Percentiles rank a stretch among this genome's conserved stretches.
Conservation (phyloP, 2,888 invertebrate species). For the Podotricha telesiphe region DNA sequence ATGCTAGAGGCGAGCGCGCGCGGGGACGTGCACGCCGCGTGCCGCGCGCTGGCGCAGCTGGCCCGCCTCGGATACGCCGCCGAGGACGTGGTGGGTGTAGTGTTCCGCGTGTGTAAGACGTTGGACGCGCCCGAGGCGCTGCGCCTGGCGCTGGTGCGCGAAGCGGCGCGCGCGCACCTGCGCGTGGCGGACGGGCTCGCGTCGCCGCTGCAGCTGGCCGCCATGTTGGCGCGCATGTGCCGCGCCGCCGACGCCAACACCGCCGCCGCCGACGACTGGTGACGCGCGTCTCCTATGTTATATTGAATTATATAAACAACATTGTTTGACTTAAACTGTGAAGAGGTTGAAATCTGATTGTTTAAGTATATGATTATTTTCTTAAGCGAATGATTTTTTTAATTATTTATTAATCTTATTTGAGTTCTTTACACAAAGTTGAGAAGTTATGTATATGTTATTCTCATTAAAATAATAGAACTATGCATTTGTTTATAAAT, state of each 20-base stretch:
- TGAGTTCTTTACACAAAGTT: too few species aligned
- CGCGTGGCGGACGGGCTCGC: slow-evolving; percentile 94
- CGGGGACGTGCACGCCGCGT: slow-evolving; percentile 88
- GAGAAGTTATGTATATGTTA: too few species aligned
- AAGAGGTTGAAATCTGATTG: too few species aligned
- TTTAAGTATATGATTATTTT: too few species aligned
- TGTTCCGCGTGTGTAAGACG: slow-evolving; percentile 96
- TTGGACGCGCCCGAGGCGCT: slow-evolving; percentile 91
- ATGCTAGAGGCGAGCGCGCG: slow-evolving; percentile 94
- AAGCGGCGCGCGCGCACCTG: slow-evolving; percentile 96
- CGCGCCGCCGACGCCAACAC: slow-evolving; percentile 51
- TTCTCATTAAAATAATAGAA: too few species aligned
- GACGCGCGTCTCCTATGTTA: neutral
- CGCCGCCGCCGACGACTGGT: slow-evolving; percentile 17
- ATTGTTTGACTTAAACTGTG: too few species aligned
- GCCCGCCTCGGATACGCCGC: slow-evolving; percentile 98
- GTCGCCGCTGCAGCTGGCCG: slow-evolving; percentile 95
- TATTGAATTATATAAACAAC: too few species aligned
- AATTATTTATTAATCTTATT: too few species aligned
- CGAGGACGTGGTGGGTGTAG: slow-evolving; percentile 97
- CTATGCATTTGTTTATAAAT: too few species aligned
- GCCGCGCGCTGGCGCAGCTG: slow-evolving; percentile 91
- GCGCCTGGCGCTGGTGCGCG: slow-evolving; percentile 93
- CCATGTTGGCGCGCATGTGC: slow-evolving; percentile 93
- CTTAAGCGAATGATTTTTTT: too few species aligned